Evolutionary conservation across 2,888 invertebrate species (phyloP).

Genomic region (Pachycephus smyrnensis): DNA sequence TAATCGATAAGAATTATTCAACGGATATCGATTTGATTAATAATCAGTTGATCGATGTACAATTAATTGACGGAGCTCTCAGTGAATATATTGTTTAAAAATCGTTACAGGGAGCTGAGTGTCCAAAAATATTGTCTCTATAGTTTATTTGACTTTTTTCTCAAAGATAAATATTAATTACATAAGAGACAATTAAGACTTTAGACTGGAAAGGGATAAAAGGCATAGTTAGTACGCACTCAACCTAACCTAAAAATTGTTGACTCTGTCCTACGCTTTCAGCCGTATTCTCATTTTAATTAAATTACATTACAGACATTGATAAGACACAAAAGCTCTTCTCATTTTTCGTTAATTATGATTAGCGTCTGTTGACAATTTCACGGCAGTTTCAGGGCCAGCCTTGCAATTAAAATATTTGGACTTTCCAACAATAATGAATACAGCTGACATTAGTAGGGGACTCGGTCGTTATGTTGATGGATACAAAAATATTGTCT

Average conservation of each 20-base stretch:
- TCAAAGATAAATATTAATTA: too few species aligned
- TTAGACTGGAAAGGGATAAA: too few species aligned
- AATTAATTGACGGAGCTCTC: background rate
- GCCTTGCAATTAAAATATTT: background rate
- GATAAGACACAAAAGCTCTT: background rate
- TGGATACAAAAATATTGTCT: background rate
- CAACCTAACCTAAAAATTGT: background rate
- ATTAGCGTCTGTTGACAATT: background rate
- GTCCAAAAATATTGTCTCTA: background rate
- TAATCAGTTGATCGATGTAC: too few species aligned
- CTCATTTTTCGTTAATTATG: background rate
- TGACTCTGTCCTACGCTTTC: background rate
- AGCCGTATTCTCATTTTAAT: background rate
- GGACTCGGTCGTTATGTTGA: background rate
- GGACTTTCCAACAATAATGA: background rate
- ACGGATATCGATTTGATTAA: background rate
- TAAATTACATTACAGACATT: background rate
- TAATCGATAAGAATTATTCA: background rate
- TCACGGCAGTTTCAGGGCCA: background rate
- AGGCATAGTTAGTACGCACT: too few species aligned
- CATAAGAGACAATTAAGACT: too few species aligned
- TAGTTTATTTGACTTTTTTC: background rate
- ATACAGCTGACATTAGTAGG: background rate
- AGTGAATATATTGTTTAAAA: background rate
- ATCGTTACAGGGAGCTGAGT: background rate